Base-by-base conservation (phyloP, 2,113 vertebrate genomes). In the Gymnocephalus cernua region DNA sequence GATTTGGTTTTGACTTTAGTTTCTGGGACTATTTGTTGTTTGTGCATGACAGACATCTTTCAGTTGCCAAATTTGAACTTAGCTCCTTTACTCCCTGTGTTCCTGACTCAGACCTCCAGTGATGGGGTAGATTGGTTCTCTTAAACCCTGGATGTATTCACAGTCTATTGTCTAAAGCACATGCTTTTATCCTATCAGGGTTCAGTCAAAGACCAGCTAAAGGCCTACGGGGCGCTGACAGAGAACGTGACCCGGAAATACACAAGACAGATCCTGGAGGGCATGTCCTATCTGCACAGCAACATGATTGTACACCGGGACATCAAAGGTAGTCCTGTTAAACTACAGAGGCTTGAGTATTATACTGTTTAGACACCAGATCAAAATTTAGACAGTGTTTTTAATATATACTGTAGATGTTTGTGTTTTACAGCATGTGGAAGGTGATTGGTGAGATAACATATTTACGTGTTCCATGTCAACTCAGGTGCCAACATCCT, bases 301-400 rank as follows among this genome's bases (percentile, higher is more conserved):
- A 99, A 99, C 94, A 99, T 99, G 98, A 99, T 99, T 18, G 98
- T 99, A 83, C 98, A 99, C 93, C 95, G 98, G 78, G 98, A 99
- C 95, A 99, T 99, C 83, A 99, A 99, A 94, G 98, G 98, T 98
- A 85, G 6, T 4, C n/a, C 51, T 21, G 48, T 69, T 45, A 6
- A 4, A 29, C 50, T 2, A 19, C 41, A 53, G 21, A 70, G 14
- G 25, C 47, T 51, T 15, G 16, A 56, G 2, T 3, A 19, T 29
- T 23, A 1, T 1, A 32, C 48, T 23, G 38, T 59, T 59, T 21
- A n/a, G 6, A 62, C 16, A 8, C 8, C 2, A 11, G 7, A 74
- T 54, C 45, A 50, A 35, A 54, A 21, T 79, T 63, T 63, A 18
- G 47, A 32, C 16, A 10, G 53, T 6, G 53, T 66, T 59, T 29